Conservation (phyloP, 2,113 vertebrate species). For the Poeciliopsis turrubarensis region DNA sequence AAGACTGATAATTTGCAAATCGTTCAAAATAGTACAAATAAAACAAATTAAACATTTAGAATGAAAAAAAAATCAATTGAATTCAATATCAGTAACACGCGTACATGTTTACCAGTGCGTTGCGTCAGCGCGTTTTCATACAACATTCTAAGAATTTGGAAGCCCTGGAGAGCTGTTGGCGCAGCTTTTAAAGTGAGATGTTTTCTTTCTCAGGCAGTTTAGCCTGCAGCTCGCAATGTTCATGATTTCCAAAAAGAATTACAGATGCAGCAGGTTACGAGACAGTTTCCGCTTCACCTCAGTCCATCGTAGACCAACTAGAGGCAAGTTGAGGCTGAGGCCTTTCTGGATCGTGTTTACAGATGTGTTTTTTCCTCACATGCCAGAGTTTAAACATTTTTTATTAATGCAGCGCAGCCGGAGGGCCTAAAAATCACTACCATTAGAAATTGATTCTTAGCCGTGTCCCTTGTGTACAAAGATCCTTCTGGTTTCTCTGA, state of each 20-base stretch:
- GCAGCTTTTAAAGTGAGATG: neutral
- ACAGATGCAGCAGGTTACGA: neutral
- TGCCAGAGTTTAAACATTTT: slow-evolving; percentile 2
- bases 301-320: neutral
- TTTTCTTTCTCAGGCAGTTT: neutral
- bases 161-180: neutral
- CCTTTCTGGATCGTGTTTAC: neutral
- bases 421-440: slow-evolving; percentile 5
- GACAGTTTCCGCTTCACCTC: neutral
- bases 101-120: neutral
- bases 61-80: neutral
- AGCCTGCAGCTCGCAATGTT: neutral
- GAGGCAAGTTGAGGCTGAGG: neutral
- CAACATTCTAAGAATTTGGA: neutral
- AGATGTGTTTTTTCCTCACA: neutral
- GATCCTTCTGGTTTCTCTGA: neutral
- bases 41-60: neutral
- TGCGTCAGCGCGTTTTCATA: neutral
- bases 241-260: slow-evolving; percentile 7
- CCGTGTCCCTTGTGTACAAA: slow-evolving; percentile 7
- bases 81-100: neutral
- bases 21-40: neutral
- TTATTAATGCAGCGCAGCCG: slow-evolving; percentile 1
- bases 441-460: slow-evolving; percentile 3
- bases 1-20: neutral